These are phyloP conservation scores for Drosophila gunungcola DNA, from an alignment of 1,140 invertebrate genomes.

Conservation along the genomic window DNA sequence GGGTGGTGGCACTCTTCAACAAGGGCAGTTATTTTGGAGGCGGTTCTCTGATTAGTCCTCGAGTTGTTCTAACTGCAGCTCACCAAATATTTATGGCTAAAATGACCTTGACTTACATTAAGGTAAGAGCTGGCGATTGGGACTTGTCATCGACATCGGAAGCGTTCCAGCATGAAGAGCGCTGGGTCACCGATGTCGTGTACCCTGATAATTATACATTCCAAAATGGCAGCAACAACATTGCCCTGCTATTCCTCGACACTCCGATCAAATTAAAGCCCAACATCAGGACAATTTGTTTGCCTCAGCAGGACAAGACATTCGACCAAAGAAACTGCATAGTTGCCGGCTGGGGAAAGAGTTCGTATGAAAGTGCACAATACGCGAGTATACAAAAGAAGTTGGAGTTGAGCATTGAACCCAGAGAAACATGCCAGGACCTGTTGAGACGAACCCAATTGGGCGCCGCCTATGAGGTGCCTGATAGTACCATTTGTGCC, in stretches of 20 bases:
- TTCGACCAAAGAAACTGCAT: conserved; percentile 87
- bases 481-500: conserved; percentile 85
- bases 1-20: conserved; percentile 92
- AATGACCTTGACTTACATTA: conserved; percentile 79
- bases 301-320: conserved; percentile 73
- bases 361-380: conserved; percentile 69
- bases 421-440: conserved; percentile 80
- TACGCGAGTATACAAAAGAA: conserved; percentile 85
- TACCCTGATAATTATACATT: conserved; percentile 85
- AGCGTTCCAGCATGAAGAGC: conserved; percentile 86
- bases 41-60: conserved; percentile 88
- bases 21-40: conserved; percentile 88
- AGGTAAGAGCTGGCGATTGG: conserved; percentile 89
- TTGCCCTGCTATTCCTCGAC: conserved; percentile 86
- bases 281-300: conserved; percentile 88
- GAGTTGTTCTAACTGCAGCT: conserved; percentile 88
- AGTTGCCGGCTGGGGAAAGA: conserved; percentile 93
- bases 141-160: conserved; percentile 89
- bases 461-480: conserved; percentile 80
- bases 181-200: conserved; percentile 85
- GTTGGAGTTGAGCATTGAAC: conserved; percentile 86
- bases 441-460: conserved; percentile 57
- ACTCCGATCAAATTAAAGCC: conserved; percentile 85
- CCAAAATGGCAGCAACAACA: conserved; percentile 85
- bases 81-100: conserved; percentile 82